Percentiles rank a stretch among this genome's conserved stretches.
Evolutionary conservation across 2,113 vertebrate species (phyloP).

Genomic region (Murina feae): DNA sequence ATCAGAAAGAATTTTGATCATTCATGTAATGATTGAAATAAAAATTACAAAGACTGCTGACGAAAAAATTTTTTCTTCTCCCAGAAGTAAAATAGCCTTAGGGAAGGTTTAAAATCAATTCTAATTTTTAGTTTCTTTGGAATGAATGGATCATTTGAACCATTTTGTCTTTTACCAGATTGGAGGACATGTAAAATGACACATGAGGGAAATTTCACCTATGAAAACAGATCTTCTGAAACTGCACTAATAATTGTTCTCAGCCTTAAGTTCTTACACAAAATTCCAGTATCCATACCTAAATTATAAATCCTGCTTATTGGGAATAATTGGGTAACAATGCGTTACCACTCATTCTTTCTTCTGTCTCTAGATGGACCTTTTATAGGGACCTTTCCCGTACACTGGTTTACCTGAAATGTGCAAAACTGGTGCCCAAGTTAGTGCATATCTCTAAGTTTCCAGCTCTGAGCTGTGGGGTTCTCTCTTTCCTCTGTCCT

Average conservation of each 20-base stretch:
- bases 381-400: not conserved
- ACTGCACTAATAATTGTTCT: not conserved
- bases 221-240: not conserved
- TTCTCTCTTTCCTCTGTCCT: not conserved
- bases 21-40: not conserved
- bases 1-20: not conserved
- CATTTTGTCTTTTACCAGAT: not conserved
- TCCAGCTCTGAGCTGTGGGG: not conserved
- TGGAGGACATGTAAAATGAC: not conserved
- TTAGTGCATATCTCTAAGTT: not conserved
- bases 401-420: not conserved
- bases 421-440: not conserved
- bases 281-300: not conserved
- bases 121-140: constrained; percentile 16
- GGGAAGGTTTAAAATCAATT: not conserved
- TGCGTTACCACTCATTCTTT: not conserved
- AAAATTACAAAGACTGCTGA: not conserved
- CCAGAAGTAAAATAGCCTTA: not conserved
- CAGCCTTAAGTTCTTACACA: not conserved
- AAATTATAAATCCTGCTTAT: not conserved
- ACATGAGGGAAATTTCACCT: not conserved
- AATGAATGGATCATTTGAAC: not conserved
- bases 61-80: not conserved
- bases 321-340: not conserved
- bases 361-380: not conserved